A percentile compares a stretch with the other conserved stretches of the same genome.
Evolutionary conservation across 2,888 invertebrate genomes (phyloP).

Genomic region (Callyntrura guangdongensis): DNA sequence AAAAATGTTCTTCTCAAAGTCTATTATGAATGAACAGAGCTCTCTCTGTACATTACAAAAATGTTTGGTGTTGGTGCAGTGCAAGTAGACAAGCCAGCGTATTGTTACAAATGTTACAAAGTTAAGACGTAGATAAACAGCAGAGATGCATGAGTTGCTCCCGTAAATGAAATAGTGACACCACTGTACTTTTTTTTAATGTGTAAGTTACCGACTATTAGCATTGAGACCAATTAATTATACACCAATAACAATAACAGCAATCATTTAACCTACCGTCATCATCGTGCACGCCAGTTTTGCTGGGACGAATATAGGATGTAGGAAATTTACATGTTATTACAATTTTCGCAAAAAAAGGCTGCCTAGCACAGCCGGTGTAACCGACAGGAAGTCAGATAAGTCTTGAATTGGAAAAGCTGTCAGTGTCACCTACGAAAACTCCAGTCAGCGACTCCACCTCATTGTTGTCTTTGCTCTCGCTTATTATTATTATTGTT

Average conservation of each 20-base stretch:
- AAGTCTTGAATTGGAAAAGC: constrained; percentile 71
- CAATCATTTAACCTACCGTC: too few species aligned
- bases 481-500: constrained; percentile 44
- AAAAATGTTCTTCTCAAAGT: neutral
- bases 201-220: too few species aligned
- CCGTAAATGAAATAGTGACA: too few species aligned
- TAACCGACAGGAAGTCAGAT: constrained; percentile 22
- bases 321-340: neutral
- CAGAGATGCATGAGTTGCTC: too few species aligned
- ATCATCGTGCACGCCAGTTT: too few species aligned
- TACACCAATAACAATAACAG: too few species aligned
- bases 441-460: constrained; percentile 50
- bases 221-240: too few species aligned
- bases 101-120: too few species aligned
- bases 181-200: too few species aligned
- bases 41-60: neutral
- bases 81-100: too few species aligned
- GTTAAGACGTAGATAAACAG: too few species aligned
- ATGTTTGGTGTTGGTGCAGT: neutral
- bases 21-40: too few species aligned
- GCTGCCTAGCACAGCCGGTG: neutral
- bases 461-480: constrained; percentile 53
- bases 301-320: neutral
- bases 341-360: neutral
- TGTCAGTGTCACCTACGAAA: constrained; percentile 66